A percentile compares a stretch with the other conserved stretches of the same genome.
These are phyloP conservation scores for Rissa tridactyla DNA, from an alignment of 2,113 vertebrate species.

Conservation along the genomic window DNA sequence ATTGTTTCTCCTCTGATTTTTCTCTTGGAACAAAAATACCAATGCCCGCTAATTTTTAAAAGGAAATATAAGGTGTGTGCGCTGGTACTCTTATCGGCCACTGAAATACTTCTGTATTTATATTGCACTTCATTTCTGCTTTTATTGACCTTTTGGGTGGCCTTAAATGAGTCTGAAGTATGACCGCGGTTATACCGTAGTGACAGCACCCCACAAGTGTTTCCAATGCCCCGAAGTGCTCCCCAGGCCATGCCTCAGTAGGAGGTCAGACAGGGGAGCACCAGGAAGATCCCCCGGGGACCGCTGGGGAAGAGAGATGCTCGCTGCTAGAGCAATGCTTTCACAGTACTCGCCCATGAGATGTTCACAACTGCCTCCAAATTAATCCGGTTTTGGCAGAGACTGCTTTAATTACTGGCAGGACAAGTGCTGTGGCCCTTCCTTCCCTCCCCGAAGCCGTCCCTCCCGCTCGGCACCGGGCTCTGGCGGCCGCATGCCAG, in stretches of 20 bases:
- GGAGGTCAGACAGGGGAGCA: fast-evolving
- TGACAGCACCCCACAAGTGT: background rate
- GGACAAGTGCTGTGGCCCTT: background rate
- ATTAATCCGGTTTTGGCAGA: background rate
- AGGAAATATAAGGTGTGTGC: background rate
- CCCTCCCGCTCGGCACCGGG: background rate
- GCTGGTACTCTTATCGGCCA: fast-evolving
- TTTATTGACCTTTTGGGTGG: background rate
- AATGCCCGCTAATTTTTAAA: background rate
- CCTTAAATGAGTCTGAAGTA: background rate
- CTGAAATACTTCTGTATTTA: background rate
- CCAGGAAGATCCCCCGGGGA: background rate
- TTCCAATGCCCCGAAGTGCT: background rate
- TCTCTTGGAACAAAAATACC: background rate
- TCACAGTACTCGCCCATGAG: background rate
- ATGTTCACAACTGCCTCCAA: background rate
- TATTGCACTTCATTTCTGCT: background rate
- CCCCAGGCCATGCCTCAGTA: fast-evolving
- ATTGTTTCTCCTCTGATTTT: background rate
- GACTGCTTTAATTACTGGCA: background rate
- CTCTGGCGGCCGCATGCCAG: fast-evolving
- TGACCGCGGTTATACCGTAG: background rate
- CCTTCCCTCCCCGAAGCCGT: fast-evolving
- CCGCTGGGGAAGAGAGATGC: fast-evolving
- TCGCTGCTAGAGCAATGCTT: background rate